These are phyloP conservation scores for Drosophila mayri DNA, from an alignment of 1,140 invertebrate species.

Conservation along the genomic window DNA sequence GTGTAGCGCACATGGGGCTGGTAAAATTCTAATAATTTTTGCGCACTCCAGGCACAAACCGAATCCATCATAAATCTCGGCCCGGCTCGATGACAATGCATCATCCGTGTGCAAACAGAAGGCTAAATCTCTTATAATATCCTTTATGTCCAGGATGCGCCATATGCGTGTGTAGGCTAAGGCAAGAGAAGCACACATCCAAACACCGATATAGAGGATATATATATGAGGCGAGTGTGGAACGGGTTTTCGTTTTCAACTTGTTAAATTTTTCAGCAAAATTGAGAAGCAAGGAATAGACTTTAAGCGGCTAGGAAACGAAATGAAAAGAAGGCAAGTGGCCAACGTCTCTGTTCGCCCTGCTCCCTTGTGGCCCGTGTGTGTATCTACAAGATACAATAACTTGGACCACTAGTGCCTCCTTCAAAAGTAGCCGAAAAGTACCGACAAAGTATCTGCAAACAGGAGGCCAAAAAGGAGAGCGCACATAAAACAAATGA, in stretches of 20 bases:
- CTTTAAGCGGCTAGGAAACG: slow-evolving; percentile 10
- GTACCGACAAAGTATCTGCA: slow-evolving; percentile 83
- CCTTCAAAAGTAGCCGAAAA: slow-evolving; percentile 80
- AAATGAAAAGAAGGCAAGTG: slow-evolving; percentile 41
- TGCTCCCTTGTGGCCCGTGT: slow-evolving; percentile 19
- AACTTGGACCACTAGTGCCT: slow-evolving; percentile 75
- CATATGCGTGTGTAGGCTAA: slow-evolving; percentile 78
- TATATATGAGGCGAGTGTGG: neutral
- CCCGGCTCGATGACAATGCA: slow-evolving; percentile 84
- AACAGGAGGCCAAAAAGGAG: slow-evolving; percentile 75
- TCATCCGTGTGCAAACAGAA: slow-evolving; percentile 84
- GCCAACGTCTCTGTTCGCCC: slow-evolving; percentile 41
- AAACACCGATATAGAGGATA: neutral
- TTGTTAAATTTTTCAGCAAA: slow-evolving; percentile 42
- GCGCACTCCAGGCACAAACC: slow-evolving; percentile 81
- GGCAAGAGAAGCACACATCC: slow-evolving; percentile 53
- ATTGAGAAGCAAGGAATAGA: neutral
- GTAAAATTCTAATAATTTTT: slow-evolving; percentile 81
- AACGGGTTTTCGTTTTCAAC: slow-evolving; percentile 37
- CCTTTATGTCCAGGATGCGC: slow-evolving; percentile 82
- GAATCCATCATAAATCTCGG: slow-evolving; percentile 85
- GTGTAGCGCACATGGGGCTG: slow-evolving; percentile 45
- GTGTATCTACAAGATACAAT: slow-evolving; percentile 83
- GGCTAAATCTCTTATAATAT: slow-evolving; percentile 84
- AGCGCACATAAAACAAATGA: slow-evolving; percentile 81